Base-by-base conservation (phyloP, 2,888 invertebrate species). In the Noctua janthe region DNA sequence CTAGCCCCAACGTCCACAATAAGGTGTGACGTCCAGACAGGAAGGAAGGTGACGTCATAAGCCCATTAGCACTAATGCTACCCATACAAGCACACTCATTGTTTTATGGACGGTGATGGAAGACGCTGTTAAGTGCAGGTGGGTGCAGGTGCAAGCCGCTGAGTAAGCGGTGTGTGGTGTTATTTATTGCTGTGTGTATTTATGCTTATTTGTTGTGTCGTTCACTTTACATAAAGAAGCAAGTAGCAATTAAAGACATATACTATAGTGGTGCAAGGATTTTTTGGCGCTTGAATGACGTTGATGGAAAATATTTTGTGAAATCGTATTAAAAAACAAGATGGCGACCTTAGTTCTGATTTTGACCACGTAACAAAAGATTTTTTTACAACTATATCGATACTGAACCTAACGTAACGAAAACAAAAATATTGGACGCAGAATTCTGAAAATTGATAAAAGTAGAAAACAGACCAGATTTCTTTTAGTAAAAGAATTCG, bases 11-110 rank as follows among this genome's bases (percentile, higher is more conserved):
- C 76, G 83, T 87, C 87, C 69, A 89, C 89, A 87, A 81, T 74
- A 81, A 90, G 89, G 92, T 90, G 90, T 87, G 91, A 90, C 89
- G 88, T 84, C 85, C 85, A 88, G 84, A 88, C 91, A 90, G 93
- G 93, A 93, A 93, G 93, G 92, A 92, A 92, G 90, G 90, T 87
- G 92, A 94, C 94, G 93, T 94, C 94, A 91, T 94, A 94, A 95
- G 93, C 92, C 95, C 95, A 95, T 95, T 95, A 95, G 93, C 84
- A 88, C 90, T 94, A 95, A 95, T 94, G 92, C 86, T 93, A 92
- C 78, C 81, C 84, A 83, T 89, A 89, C 89, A 86, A 83, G 85
- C 89, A 84, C 87, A 85, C 87, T 90, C 90, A 90, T 92, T 92
- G 88, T 92, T 91, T 91, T 92, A 91, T 88, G 88, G 86, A 73